Evolutionary conservation across 2,113 vertebrate genomes (phyloP), one percentile per base, ranked within the genome.

Genomic region (Ramphastos sulfuratus): DNA sequence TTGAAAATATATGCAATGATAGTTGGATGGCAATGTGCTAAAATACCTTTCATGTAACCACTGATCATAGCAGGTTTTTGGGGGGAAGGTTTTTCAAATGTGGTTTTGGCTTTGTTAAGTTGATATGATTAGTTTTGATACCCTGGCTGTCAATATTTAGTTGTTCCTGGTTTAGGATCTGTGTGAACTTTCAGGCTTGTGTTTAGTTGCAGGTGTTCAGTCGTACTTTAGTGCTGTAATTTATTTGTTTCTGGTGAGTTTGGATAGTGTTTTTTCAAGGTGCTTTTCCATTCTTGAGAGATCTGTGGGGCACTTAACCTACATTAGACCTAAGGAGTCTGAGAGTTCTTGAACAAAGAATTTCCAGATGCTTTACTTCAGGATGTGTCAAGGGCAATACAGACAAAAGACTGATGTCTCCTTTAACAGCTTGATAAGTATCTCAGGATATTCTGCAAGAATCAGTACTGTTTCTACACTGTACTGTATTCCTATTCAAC

Each of bases 391-490:
- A 98, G 98, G 98, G 98, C 98, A 98, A 97, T 97, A 95, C 97
- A 98, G 97, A 98, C 98, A 98, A 98, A 98, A 98, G 98, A 98
- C 94, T 95, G 97, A 98, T 98, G 98, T 98, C 97, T 98, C 97
- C 98, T 98, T 98, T 98, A 98, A 96, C 97, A 96, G 95, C 90
- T 91, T 96, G 98, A 98, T 98, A 98, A 98, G 97, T 97, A 98
- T 98, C 98, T 98, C 96, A 96, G 97, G 96, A 96, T 97, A 97
- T 98, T 97, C 97, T 96, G 97, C 89, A 80, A 93, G 96, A 98
- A 97, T 98, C 96, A 89, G 95, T 97, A 97, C 97, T 97, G 97
- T 97, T 96, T 97, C 97, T 97, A 92, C 96, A 95, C 95, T 95
- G 96, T 97, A 88, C 97, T 93, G 94, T 96, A 97, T 98, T 98